Evolutionary conservation across 2,113 vertebrate genomes (phyloP).

Genomic region (Calidris pugnax): DNA sequence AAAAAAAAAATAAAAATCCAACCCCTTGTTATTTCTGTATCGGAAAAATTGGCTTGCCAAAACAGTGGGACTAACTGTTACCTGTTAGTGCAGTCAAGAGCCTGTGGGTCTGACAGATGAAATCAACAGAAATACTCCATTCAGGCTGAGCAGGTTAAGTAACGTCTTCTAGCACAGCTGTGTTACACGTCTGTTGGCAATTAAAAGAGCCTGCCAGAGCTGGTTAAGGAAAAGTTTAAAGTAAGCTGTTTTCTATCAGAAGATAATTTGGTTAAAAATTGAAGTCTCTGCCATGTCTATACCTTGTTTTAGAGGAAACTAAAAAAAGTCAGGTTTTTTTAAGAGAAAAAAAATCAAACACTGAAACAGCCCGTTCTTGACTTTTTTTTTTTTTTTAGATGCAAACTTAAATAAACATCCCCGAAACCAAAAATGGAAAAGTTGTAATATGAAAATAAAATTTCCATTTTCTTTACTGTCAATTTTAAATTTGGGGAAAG

Average conservation of each 20-base stretch:
- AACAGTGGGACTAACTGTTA: neutral
- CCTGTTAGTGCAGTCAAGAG: neutral
- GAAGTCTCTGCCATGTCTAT: neutral
- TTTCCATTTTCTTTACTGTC: neutral
- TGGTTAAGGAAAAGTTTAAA: neutral
- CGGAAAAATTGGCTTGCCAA: neutral
- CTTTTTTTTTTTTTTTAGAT: neutral
- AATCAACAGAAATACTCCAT: neutral
- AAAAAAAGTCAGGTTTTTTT: neutral
- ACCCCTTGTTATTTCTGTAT: neutral
- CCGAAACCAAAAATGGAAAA: neutral
- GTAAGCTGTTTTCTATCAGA: neutral
- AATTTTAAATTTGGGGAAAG: neutral
- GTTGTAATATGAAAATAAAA: neutral
- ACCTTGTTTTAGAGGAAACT: neutral
- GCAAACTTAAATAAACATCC: neutral
- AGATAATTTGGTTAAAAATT: neutral
- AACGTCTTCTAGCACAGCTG: neutral
- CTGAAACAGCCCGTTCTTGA: neutral
- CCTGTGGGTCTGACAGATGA: neutral
- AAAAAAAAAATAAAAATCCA: neutral
- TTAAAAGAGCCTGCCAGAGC: neutral
- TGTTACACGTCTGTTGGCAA: neutral
- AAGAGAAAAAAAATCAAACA: neutral
- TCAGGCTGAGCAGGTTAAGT: neutral